Percentiles rank a stretch among this genome's conserved stretches.
These are phyloP conservation scores for Mellilla xanthometata DNA, from an alignment of 2,888 invertebrate species.

Conservation along the genomic window DNA sequence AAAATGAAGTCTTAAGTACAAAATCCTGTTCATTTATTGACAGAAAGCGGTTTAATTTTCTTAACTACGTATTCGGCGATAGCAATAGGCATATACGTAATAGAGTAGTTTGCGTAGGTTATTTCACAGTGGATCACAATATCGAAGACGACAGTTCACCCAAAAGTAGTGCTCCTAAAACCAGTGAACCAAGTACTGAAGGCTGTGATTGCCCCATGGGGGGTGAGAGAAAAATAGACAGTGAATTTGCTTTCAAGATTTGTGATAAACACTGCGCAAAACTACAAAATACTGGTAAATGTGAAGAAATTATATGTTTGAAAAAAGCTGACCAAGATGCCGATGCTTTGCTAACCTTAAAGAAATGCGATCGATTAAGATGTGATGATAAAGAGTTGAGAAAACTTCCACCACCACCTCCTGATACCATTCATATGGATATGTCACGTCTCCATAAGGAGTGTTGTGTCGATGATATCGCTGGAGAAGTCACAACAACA, in stretches of 20 bases:
- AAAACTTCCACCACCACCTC: constrained; percentile 40
- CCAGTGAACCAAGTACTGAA: constrained; percentile 26
- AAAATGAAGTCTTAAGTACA: constrained; percentile 35
- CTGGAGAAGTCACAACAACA: constrained; percentile 42
- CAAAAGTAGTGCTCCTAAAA: constrained; percentile 20
- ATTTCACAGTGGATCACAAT: constrained; percentile 59
- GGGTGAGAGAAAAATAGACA: no score
- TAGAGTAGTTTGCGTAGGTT: constrained; percentile 59
- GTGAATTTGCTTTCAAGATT: constrained; percentile 26
- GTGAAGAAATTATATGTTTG: constrained; percentile 42
- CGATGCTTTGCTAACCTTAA: constrained; percentile 40
- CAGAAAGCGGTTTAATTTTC: constrained; percentile 41
- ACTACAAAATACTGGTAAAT: constrained; percentile 10
- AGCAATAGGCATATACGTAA: constrained; percentile 41
- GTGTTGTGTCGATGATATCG: constrained; percentile 56
- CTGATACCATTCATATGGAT: constrained; percentile 52
- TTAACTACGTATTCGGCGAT: constrained; percentile 59
- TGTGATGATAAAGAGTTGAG: constrained; percentile 47
- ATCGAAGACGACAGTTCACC: constrained; percentile 23
- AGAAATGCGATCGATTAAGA: constrained; percentile 49
- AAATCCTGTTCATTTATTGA: constrained; percentile 49
- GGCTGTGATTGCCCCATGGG: neutral
- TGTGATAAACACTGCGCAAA: constrained; percentile 44
- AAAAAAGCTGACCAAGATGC: constrained; percentile 47
- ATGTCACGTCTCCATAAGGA: constrained; percentile 38